Conservation (phyloP, 2,888 invertebrate genomes). For the Coleophora flavipennella region DNA sequence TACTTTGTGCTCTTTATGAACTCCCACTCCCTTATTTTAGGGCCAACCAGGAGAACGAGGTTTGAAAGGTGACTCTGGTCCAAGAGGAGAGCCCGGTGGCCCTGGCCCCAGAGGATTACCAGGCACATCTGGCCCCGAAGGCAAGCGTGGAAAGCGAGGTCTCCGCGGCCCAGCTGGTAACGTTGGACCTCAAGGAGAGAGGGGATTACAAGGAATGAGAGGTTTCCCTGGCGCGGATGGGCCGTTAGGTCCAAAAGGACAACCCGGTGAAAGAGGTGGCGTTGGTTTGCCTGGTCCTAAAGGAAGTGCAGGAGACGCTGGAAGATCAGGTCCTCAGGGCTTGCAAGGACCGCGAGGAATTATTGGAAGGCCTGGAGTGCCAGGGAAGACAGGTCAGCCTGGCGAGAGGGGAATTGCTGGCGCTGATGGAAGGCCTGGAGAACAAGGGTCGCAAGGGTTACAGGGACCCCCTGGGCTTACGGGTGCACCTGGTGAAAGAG, state of each 20-base stretch:
- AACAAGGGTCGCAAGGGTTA: conserved; percentile 83
- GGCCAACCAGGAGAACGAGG: conserved; percentile 86
- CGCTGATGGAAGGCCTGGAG: conserved; percentile 89
- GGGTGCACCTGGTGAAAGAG: conserved; percentile 85
- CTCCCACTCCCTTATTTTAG: conserved; percentile 38
- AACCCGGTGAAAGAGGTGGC: conserved; percentile 79
- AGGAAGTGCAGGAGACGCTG: conserved; percentile 75
- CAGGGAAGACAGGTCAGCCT: conserved; percentile 79
- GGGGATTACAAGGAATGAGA: conserved; percentile 76
- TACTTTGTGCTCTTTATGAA: too few species aligned
- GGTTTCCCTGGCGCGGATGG: conserved; percentile 86
- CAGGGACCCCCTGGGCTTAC: conserved; percentile 85
- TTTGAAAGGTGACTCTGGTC: conserved; percentile 83
- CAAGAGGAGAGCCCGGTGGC: conserved; percentile 82
- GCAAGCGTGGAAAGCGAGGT: conserved; percentile 86
- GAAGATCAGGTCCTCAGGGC: conserved; percentile 79
- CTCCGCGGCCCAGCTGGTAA: conserved; percentile 82
- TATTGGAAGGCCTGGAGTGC: conserved; percentile 78
- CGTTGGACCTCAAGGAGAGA: conserved; percentile 81
- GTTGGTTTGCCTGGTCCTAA: conserved; percentile 65
- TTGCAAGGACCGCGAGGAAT: conserved; percentile 75
- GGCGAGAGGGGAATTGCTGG: conserved; percentile 85
- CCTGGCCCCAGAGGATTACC: conserved; percentile 83
- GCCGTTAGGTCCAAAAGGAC: conserved; percentile 82
- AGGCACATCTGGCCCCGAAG: conserved; percentile 82